phyloP scores from a whole-genome alignment of 2,797 vertebrate species.

The Xerus rutilus region DNA sequence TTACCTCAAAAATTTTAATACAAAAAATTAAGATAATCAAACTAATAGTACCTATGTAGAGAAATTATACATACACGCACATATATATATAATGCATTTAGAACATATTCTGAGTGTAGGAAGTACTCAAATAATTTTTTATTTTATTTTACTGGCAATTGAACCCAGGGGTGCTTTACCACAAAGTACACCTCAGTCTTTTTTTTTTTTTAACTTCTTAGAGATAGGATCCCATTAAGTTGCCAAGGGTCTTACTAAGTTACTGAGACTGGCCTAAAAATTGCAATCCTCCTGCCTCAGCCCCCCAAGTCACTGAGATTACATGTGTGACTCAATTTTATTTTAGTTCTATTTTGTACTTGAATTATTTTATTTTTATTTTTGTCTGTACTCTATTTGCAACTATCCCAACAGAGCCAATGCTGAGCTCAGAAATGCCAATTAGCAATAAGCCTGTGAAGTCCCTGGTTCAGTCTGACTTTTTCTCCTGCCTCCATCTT shows the following conservation, averaged over 20 bases:
- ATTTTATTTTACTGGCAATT: too few relatives aligned
- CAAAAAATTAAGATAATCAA: background rate
- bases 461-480: too few relatives aligned
- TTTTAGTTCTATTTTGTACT: slow-evolving; percentile 2
- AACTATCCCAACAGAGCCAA: background rate
- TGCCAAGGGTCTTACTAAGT: too few relatives aligned
- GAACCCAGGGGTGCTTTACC: too few relatives aligned
- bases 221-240: too few relatives aligned
- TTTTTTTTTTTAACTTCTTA: too few relatives aligned
- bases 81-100: background rate
- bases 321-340: background rate
- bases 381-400: background rate
- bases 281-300: too few relatives aligned
- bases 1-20: background rate
- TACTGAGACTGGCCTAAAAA: too few relatives aligned
- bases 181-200: too few relatives aligned
- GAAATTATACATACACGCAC: background rate
- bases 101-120: background rate
- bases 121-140: background rate
- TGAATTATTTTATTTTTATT: slow-evolving; percentile 7
- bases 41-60: background rate
- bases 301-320: too few relatives aligned
- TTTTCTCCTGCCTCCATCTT: background rate
- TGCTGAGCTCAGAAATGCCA: background rate
- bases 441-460: background rate